Conservation (phyloP, 2,113 vertebrate genomes). For the Geothlypis trichas region DNA sequence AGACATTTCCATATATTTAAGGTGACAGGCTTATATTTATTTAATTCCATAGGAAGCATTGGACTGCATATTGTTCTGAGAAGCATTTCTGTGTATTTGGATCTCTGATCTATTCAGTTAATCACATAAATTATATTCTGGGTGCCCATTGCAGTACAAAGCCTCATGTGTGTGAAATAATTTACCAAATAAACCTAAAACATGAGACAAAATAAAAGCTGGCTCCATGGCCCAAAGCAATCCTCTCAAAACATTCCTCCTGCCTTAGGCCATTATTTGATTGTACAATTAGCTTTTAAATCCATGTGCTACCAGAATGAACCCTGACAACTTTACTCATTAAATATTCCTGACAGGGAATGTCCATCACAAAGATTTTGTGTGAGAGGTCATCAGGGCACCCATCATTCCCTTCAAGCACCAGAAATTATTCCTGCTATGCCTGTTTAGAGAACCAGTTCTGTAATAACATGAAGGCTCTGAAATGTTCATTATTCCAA, state of each 20-base stretch:
- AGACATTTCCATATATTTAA: conserved; percentile 15
- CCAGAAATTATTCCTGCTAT: background rate
- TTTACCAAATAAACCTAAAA: background rate
- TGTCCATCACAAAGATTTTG: background rate
- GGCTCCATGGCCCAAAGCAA: background rate
- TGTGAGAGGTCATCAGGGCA: background rate
- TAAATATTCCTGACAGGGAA: background rate
- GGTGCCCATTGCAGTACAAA: background rate
- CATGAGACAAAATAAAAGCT: background rate
- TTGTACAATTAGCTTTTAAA: background rate
- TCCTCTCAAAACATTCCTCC: background rate
- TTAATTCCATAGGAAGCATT: background rate
- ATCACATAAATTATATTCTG: background rate
- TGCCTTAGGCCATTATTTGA: background rate
- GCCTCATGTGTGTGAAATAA: background rate
- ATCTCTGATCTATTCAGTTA: background rate
- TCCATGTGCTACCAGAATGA: background rate
- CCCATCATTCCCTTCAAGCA: background rate
- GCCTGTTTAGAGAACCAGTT: background rate
- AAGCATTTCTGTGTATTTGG: background rate
- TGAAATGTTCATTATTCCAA: rapidly evolving
- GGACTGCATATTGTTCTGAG: background rate
- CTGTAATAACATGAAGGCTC: rapidly evolving
- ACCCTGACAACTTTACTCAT: background rate
- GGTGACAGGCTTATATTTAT: background rate